Evolutionary conservation across 2,888 invertebrate species (phyloP).

Genomic region (Alloplasta piceator): DNA sequence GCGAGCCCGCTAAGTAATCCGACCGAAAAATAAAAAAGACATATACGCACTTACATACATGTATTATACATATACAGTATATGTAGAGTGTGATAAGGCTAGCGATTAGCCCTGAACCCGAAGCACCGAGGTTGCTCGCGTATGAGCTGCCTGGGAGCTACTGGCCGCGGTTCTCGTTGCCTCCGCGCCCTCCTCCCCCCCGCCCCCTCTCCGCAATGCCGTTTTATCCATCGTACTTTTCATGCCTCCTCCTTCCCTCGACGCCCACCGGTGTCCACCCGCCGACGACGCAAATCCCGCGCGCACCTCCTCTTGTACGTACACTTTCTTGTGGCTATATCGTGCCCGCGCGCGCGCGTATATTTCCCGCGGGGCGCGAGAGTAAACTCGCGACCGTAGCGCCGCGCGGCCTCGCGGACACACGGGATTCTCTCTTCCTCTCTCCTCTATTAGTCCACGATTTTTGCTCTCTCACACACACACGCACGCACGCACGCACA

Average conservation of each 20-base stretch:
- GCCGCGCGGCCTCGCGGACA: slow-evolving; percentile 64
- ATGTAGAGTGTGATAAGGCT: slow-evolving; percentile 46
- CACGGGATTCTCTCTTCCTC: not conserved
- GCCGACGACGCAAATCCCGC: slow-evolving; percentile 81
- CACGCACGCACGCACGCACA: no score
- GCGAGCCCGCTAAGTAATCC: not conserved
- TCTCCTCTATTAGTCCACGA: not conserved
- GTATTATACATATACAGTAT: slow-evolving; percentile 11
- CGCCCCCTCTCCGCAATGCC: slow-evolving; percentile 71
- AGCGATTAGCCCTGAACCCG: slow-evolving; percentile 61
- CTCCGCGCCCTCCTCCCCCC: slow-evolving; percentile 81
- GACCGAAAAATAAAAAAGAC: not conserved
- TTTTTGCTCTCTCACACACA: slow-evolving; percentile 11
- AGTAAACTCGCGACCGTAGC: slow-evolving; percentile 71
- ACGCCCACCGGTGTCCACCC: slow-evolving; percentile 75
- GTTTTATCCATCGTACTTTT: slow-evolving; percentile 74
- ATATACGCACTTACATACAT: slow-evolving; percentile 10
- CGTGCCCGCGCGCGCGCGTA: slow-evolving; percentile 69
- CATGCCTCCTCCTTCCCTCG: slow-evolving; percentile 74
- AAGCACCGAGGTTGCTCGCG: slow-evolving; percentile 69
- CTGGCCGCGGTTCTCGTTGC: slow-evolving; percentile 74
- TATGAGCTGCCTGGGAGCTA: slow-evolving; percentile 80
- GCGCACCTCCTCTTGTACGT: slow-evolving; percentile 36
- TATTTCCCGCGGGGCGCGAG: slow-evolving; percentile 49
- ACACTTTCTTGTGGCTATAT: slow-evolving; percentile 54